These are phyloP conservation scores for Formica exsecta DNA, from an alignment of 1,140 invertebrate species.

Conservation along the genomic window DNA sequence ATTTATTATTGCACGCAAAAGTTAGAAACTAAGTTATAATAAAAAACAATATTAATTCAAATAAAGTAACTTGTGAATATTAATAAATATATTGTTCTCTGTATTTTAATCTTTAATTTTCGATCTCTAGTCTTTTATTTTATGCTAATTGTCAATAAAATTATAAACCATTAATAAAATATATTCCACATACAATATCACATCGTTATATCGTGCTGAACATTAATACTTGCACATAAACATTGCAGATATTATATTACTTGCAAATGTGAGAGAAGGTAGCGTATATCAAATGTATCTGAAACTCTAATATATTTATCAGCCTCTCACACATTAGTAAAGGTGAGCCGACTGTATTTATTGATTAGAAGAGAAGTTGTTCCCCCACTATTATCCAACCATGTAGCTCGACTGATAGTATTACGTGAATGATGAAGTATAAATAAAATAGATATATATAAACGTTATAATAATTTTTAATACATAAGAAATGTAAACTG, in stretches of 20 bases:
- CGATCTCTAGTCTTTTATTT: neutral
- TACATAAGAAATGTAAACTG: no score
- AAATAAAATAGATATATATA: slow-evolving; percentile 10
- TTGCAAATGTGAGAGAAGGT: neutral
- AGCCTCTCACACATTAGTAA: slow-evolving; percentile 36
- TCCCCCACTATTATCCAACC: slow-evolving; percentile 39
- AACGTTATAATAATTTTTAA: no score
- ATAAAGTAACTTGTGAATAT: neutral
- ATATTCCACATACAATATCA: no score
- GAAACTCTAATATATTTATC: slow-evolving; percentile 40
- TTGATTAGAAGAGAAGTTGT: slow-evolving; percentile 44
- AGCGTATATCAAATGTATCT: slow-evolving; percentile 1
- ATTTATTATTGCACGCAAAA: neutral
- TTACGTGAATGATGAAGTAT: slow-evolving; percentile 31
- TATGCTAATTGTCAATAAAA: neutral
- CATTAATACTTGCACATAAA: slow-evolving; percentile 13
- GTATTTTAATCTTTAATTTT: neutral
- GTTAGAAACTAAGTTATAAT: neutral
- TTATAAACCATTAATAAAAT: neutral
- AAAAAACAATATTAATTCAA: neutral
- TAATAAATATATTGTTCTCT: neutral
- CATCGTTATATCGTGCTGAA: neutral
- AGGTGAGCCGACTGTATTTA: slow-evolving; percentile 34
- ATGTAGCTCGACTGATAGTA: slow-evolving; percentile 32
- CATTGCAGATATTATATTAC: neutral